These are phyloP conservation scores for Excalfactoria chinensis DNA, from an alignment of 2,113 vertebrate genomes.

Conservation along the genomic window DNA sequence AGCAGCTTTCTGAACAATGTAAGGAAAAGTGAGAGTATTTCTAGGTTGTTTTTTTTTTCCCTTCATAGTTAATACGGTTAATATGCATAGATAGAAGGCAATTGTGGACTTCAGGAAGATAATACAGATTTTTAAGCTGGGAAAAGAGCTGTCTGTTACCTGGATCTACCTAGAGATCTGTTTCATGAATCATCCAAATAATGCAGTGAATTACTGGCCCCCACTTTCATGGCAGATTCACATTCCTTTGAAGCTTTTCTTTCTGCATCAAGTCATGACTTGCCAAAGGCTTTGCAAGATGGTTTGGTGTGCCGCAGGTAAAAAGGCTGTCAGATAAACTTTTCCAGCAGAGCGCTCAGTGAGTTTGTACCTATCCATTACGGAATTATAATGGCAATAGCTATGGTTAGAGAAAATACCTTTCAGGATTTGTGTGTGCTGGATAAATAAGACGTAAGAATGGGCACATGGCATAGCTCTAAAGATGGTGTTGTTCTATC, in stretches of 20 bases:
- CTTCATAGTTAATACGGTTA: neutral
- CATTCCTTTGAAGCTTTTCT: constrained; percentile 30
- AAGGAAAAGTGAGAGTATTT: constrained; percentile 13
- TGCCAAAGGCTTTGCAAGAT: constrained; percentile 23
- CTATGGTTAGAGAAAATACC: neutral
- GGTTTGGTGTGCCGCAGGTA: neutral
- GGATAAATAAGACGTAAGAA: neutral
- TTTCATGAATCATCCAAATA: neutral
- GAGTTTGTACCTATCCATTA: neutral
- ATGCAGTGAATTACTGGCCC: neutral
- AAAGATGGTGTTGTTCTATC: neutral
- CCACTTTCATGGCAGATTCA: neutral
- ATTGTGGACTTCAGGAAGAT: constrained; percentile 8
- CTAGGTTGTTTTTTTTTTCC: neutral
- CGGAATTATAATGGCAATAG: constrained; percentile 24
- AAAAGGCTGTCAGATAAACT: constrained; percentile 30
- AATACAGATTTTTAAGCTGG: neutral
- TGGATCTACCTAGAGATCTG: neutral
- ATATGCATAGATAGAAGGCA: neutral
- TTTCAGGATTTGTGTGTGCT: neutral
- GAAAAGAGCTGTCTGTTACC: neutral
- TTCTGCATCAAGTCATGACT: neutral
- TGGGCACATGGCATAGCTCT: neutral
- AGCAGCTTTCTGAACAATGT: constrained; percentile 18
- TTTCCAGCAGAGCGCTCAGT: neutral